Evolutionary conservation across 1,140 invertebrate genomes (phyloP).

Genomic region (Steinernema feltiae): DNA sequence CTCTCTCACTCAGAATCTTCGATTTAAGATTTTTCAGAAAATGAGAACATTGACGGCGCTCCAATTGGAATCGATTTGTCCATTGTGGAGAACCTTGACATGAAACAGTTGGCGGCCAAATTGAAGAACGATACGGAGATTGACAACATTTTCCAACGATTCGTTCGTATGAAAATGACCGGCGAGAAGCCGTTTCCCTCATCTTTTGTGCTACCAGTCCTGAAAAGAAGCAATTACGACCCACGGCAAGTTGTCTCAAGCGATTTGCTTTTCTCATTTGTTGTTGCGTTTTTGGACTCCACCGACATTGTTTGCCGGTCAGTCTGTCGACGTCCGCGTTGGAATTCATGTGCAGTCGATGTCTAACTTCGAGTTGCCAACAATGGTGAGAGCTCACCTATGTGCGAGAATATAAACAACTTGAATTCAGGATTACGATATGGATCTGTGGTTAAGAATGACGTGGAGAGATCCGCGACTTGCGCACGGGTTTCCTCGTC

Average conservation of each 20-base stretch:
- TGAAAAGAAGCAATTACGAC: neutral
- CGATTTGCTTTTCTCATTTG: neutral
- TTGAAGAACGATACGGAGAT: neutral
- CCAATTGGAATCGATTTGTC: neutral
- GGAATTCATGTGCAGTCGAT: slow-evolving; percentile 55
- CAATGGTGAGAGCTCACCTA: slow-evolving; percentile 45
- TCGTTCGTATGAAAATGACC: neutral
- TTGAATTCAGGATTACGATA: slow-evolving; percentile 52
- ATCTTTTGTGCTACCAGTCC: neutral
- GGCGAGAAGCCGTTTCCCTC: slow-evolving; percentile 6
- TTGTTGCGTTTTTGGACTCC: slow-evolving; percentile 32
- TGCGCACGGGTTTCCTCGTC: slow-evolving; percentile 48
- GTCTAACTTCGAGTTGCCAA: slow-evolving; percentile 54
- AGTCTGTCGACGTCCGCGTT: slow-evolving; percentile 44
- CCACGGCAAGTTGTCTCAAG: neutral
- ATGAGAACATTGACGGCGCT: neutral
- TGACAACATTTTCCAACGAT: slow-evolving; percentile 1
- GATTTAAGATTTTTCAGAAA: neutral
- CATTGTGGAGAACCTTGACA: neutral
- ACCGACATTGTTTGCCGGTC: slow-evolving; percentile 38
- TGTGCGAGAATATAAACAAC: slow-evolving; percentile 14
- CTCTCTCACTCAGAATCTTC: neutral
- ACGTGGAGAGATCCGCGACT: slow-evolving; percentile 54
- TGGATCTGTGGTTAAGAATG: slow-evolving; percentile 55
- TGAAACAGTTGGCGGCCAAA: neutral